These are phyloP conservation scores for Mormyrus iriodes DNA, from an alignment of 2,113 vertebrate genomes.

Conservation along the genomic window DNA sequence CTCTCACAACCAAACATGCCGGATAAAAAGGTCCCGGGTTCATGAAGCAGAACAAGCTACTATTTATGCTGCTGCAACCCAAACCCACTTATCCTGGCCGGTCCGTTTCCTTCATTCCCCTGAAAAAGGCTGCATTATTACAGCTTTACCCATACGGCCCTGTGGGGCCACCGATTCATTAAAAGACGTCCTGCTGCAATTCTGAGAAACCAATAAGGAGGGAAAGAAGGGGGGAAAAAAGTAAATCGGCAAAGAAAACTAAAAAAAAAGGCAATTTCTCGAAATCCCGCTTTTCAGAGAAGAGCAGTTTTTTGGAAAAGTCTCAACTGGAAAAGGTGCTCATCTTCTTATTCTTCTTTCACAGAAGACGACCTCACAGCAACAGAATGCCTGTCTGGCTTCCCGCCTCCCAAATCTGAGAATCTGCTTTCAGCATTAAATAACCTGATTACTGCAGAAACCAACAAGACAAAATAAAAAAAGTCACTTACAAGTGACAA, in stretches of 20 bases:
- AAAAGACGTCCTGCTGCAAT: background rate
- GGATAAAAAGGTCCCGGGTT: background rate
- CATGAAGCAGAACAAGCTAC: background rate
- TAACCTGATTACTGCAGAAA: background rate
- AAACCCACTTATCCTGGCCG: background rate
- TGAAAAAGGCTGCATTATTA: background rate
- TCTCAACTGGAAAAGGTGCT: background rate
- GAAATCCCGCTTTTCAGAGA: background rate
- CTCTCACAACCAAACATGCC: background rate
- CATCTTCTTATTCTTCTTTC: background rate
- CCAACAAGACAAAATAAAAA: background rate
- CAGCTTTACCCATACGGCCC: background rate
- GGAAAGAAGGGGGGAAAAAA: background rate
- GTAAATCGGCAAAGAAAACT: background rate
- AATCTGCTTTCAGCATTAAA: background rate
- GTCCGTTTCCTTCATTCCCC: background rate
- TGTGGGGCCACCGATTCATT: background rate
- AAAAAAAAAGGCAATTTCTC: background rate
- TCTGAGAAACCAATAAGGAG: background rate
- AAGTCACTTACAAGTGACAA: background rate
- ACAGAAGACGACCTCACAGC: background rate
- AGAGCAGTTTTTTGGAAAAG: background rate
- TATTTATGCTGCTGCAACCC: background rate
- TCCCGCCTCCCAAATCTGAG: background rate
- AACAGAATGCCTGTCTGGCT: background rate